Conservation (phyloP, 2,797 vertebrate genomes). For the Strix occidentalis region DNA sequence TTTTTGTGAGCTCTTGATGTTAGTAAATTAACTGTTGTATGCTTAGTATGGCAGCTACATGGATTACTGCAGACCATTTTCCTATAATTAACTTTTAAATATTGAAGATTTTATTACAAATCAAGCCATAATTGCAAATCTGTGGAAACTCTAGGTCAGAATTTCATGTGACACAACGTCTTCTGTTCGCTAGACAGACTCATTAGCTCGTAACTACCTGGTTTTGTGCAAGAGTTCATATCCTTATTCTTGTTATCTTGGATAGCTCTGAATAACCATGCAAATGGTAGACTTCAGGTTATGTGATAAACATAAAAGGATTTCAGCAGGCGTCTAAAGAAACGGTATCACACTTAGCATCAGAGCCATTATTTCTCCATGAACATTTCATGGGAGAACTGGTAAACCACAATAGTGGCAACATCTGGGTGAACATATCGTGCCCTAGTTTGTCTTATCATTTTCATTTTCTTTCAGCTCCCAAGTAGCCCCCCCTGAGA, state of each 20-base stretch:
- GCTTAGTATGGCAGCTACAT: neutral
- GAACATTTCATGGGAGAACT: neutral
- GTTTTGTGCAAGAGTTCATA: neutral
- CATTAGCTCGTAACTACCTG: neutral
- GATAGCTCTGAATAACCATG: neutral
- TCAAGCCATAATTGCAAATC: neutral
- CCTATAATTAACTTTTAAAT: neutral
- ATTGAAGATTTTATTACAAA: constrained; percentile 2
- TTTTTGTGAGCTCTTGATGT: neutral
- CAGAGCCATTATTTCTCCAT: neutral
- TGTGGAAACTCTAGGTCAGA: neutral
- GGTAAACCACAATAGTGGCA: neutral
- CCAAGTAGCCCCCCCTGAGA: neutral
- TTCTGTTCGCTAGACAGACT: neutral
- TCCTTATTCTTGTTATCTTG: neutral
- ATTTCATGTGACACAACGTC: neutral
- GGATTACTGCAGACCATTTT: neutral
- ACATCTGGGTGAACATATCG: neutral
- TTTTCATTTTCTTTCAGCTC: neutral
- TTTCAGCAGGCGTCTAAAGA: neutral
- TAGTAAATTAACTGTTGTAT: neutral
- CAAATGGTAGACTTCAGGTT: neutral
- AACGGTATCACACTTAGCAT: neutral
- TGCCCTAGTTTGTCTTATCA: neutral
- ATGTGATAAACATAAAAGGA: neutral